Conservation (phyloP, 1,140 invertebrate genomes). For the Lordiphosa clarofinis region DNA sequence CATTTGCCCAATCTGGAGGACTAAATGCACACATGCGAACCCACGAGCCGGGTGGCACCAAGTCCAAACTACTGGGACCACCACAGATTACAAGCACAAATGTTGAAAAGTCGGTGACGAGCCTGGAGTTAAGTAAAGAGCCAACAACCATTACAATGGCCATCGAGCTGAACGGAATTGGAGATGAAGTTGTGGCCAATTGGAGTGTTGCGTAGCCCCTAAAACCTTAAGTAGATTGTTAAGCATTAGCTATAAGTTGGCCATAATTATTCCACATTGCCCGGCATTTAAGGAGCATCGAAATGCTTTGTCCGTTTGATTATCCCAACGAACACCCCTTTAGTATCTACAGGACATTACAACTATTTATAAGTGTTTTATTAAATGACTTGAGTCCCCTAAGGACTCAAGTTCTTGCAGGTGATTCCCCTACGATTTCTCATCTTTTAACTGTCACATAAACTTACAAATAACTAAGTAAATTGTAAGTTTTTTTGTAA, state of each 20-base stretch:
- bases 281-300: too few relatives aligned
- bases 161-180: slow-evolving; percentile 19
- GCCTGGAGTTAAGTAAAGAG: slow-evolving; percentile 27
- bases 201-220: slow-evolving; percentile 22
- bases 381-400: too few relatives aligned
- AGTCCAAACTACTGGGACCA: neutral
- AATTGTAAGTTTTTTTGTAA: too few relatives aligned
- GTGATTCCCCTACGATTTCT: too few relatives aligned
- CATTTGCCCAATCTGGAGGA: slow-evolving; percentile 83
- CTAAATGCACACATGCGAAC: slow-evolving; percentile 81
- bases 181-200: slow-evolving; percentile 19
- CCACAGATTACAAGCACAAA: neutral
- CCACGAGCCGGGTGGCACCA: slow-evolving; percentile 61
- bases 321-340: too few relatives aligned
- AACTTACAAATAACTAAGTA: too few relatives aligned
- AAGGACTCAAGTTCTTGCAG: too few relatives aligned
- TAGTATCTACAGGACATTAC: too few relatives aligned
- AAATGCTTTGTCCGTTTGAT: too few relatives aligned
- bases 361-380: too few relatives aligned
- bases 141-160: slow-evolving; percentile 3
- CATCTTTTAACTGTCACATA: too few relatives aligned
- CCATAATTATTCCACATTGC: neutral
- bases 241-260: neutral
- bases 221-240: neutral
- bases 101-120: slow-evolving; percentile 27